Percentiles rank a stretch among this genome's conserved stretches.
Evolutionary conservation across 2,113 vertebrate species (phyloP).

Genomic region (Limanda limanda): DNA sequence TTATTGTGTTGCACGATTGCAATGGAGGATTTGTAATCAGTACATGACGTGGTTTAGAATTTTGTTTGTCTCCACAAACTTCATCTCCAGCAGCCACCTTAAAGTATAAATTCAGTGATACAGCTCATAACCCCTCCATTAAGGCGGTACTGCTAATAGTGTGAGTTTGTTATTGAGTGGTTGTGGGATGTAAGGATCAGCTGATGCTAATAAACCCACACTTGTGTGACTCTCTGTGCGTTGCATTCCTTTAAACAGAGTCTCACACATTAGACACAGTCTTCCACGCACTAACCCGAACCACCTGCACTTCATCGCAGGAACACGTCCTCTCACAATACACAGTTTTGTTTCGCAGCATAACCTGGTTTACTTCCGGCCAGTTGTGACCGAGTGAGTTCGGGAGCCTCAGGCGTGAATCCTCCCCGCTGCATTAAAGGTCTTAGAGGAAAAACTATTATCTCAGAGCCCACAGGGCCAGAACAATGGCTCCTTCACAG

Average conservation of each 20-base stretch:
- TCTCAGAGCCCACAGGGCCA: slow-evolving; percentile 46
- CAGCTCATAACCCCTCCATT: slow-evolving; percentile 8
- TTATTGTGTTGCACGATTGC: slow-evolving; percentile 4
- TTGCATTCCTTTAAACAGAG: slow-evolving; percentile 22
- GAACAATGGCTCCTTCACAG: slow-evolving; percentile 61
- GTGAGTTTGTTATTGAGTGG: slow-evolving; percentile 22
- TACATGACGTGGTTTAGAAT: neutral
- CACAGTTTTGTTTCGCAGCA: slow-evolving; percentile 21
- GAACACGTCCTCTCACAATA: slow-evolving; percentile 24
- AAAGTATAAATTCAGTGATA: neutral
- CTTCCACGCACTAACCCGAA: slow-evolving; percentile 41
- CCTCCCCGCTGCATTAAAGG: slow-evolving; percentile 45
- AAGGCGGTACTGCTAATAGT: neutral
- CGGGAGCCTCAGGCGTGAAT: slow-evolving; percentile 16
- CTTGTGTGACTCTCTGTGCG: slow-evolving; percentile 1
- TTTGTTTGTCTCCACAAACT: slow-evolving; percentile 31
- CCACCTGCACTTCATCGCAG: slow-evolving; percentile 34
- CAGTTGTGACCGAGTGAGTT: slow-evolving; percentile 16
- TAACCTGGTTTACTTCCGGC: slow-evolving; percentile 1
- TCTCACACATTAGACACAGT: slow-evolving; percentile 41
- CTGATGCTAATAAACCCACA: slow-evolving; percentile 39
- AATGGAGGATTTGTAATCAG: slow-evolving; percentile 18
- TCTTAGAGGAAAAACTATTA: slow-evolving; percentile 58
- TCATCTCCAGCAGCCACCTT: neutral
- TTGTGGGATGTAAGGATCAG: slow-evolving; percentile 25